Conservation (phyloP, 35 echinoderm and acorn worm genomes). For the Holothuria glaberrima region DNA sequence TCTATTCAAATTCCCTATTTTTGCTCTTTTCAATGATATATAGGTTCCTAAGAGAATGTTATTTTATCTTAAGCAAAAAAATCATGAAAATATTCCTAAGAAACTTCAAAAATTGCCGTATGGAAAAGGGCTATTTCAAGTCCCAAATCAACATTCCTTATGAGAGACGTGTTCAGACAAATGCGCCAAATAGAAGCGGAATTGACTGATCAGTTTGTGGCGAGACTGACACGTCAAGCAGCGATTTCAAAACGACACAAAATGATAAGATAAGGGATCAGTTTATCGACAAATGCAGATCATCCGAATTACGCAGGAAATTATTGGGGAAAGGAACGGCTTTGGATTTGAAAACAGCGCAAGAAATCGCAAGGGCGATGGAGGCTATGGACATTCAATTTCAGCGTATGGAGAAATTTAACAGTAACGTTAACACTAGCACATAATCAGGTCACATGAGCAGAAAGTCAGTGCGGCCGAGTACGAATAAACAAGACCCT, state of each 20-base stretch:
- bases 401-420: too few species aligned
- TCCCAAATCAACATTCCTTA: too few species aligned
- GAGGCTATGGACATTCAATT: neutral
- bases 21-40: too few species aligned
- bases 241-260: neutral
- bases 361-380: slow-evolving; percentile 35
- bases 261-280: slow-evolving; percentile 45
- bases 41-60: too few species aligned
- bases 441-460: neutral
- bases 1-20: too few species aligned
- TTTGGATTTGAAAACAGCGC: neutral
- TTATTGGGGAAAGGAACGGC: neutral
- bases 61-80: too few species aligned
- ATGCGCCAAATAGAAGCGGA: too few species aligned
- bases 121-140: too few species aligned
- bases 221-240: slow-evolving; percentile 13
- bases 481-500: neutral
- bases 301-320: slow-evolving; percentile 33
- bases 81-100: too few species aligned
- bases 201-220: slow-evolving; percentile 33
- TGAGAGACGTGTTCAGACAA: too few species aligned
- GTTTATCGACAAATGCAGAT: slow-evolving; percentile 48
- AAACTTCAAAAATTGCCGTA: too few species aligned
- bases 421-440: too few species aligned
- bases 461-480: neutral